Evolutionary conservation across 2,888 invertebrate genomes (phyloP).

Genomic region (Netelia melanura): DNA sequence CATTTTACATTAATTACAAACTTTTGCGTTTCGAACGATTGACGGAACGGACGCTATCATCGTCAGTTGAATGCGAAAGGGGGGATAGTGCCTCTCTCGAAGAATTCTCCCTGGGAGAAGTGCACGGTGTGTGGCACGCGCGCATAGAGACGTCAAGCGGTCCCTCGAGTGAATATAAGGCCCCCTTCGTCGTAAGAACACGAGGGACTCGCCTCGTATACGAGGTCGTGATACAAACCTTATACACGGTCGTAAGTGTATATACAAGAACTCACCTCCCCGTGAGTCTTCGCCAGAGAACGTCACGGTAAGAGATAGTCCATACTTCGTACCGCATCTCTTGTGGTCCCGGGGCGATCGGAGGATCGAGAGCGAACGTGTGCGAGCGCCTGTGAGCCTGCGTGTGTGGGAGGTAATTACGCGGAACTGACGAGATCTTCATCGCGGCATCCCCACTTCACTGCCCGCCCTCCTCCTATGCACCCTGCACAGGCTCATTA

Average conservation of each 20-base stretch:
- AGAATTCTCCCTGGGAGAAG: conserved; percentile 41
- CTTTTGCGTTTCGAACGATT: not conserved
- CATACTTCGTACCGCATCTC: conserved; percentile 40
- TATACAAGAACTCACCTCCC: conserved; percentile 57
- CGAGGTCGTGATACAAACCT: conserved; percentile 53
- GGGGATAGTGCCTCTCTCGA: conserved; percentile 37
- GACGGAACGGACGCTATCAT: conserved; percentile 35
- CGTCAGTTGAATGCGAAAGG: conserved; percentile 50
- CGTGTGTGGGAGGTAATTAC: conserved; percentile 79
- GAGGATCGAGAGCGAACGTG: conserved; percentile 31
- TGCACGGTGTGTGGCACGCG: conserved; percentile 57
- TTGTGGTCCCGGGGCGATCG: conserved; percentile 52
- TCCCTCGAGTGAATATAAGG: conserved; percentile 61
- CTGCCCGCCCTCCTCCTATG: not conserved
- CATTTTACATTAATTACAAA: too few relatives aligned
- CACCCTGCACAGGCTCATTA: conserved; percentile 72
- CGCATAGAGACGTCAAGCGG: conserved; percentile 66
- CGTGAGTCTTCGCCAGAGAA: conserved; percentile 47
- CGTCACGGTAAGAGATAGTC: conserved; percentile 61
- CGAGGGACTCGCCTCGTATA: conserved; percentile 58
- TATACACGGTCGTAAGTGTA: conserved; percentile 37
- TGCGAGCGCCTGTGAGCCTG: conserved; percentile 51
- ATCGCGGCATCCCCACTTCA: conserved; percentile 68
- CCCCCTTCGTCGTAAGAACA: conserved; percentile 63
- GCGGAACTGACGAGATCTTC: conserved; percentile 80